Evolutionary conservation across 2,113 vertebrate species (phyloP).

Genomic region (Colius striatus): DNA sequence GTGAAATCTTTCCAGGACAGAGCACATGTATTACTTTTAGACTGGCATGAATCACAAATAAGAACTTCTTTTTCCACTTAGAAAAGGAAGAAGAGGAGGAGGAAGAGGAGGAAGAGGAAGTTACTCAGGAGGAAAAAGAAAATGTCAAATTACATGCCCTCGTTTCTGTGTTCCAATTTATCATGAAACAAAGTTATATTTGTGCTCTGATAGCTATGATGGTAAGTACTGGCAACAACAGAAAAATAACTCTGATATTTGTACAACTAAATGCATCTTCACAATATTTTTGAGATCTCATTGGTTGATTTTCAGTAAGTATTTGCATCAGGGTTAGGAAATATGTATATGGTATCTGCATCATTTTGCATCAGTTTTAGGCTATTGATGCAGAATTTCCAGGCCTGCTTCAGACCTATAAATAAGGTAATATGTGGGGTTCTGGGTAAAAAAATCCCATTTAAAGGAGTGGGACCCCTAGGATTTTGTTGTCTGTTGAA

Average conservation of each 20-base stretch:
- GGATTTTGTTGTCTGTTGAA: not conserved
- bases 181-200: conserved; percentile 99
- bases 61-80: conserved; percentile 58
- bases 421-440: accelerated
- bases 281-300: not conserved
- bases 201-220: conserved; percentile 99
- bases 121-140: conserved; percentile 72
- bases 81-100: conserved; percentile 79
- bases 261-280: not conserved
- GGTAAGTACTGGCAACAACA: conserved; percentile 77
- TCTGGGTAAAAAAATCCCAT: not conserved
- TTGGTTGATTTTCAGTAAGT: not conserved
- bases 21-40: not conserved
- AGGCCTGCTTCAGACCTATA: not conserved
- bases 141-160: conserved; percentile 82
- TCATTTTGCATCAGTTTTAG: not conserved
- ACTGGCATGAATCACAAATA: not conserved
- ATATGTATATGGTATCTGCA: not conserved
- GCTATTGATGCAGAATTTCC: not conserved
- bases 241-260: not conserved
- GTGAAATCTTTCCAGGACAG: not conserved
- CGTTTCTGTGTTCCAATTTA: conserved; percentile 90
- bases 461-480: not conserved
- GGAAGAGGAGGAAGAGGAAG: conserved; percentile 68
- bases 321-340: not conserved